Evolutionary conservation across 2,888 invertebrate genomes (phyloP).

Genomic region (Dynastes grantii): DNA sequence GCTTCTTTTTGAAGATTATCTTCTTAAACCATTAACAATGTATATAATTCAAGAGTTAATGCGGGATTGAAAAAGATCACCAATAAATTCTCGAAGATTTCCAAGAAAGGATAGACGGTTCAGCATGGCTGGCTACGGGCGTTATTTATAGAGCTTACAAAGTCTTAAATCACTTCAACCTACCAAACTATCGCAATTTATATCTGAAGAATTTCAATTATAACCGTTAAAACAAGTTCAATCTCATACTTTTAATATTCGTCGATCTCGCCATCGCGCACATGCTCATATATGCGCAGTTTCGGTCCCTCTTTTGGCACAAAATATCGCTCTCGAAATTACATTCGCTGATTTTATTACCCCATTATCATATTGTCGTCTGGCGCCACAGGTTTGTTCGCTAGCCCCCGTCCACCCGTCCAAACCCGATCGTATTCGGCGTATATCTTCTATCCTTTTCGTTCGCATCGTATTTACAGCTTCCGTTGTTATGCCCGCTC

Average conservation of each 20-base stretch:
- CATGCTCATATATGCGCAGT: neutral
- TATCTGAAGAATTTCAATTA: constrained; percentile 5
- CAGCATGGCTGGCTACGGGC: no score
- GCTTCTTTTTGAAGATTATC: no score
- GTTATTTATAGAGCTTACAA: no score
- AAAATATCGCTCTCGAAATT: constrained; percentile 30
- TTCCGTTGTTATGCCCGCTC: constrained; percentile 13
- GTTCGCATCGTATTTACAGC: neutral
- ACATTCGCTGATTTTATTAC: constrained; percentile 47
- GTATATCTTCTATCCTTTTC: constrained; percentile 2
- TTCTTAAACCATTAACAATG: no score
- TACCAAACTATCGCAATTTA: constrained; percentile 2
- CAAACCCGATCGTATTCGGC: neutral
- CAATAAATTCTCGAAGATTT: no score
- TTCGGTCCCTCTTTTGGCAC: neutral
- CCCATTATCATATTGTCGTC: constrained; percentile 49
- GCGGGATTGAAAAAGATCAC: no score
- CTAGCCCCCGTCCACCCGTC: neutral
- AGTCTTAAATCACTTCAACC: no score
- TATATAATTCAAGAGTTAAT: no score
- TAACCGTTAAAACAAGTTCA: neutral
- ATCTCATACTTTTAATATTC: constrained; percentile 10
- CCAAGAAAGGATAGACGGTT: no score
- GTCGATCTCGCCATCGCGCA: neutral
- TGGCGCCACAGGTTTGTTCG: constrained; percentile 41